Base-by-base conservation (phyloP, 92 coral and sea anemone species). In the Palythoa grandiflora region DNA sequence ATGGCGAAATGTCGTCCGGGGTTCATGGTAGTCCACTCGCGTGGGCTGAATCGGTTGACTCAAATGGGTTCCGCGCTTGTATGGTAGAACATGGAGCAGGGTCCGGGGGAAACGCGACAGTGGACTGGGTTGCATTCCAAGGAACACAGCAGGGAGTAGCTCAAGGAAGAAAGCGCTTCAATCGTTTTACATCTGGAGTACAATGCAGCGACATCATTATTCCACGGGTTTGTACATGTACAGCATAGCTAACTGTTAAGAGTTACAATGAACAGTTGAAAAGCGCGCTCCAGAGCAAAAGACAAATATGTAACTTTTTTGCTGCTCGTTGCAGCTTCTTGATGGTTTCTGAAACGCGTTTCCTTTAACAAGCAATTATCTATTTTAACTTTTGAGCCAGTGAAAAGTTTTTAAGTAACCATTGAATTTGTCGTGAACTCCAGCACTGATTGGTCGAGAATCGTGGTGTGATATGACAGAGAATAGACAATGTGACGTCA, bases 41-140 rank as follows among this genome's bases (percentile, higher is more conserved):
- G 54, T 73, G 78, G 78, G 78, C 52, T 15, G 78, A 73, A 21
- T 73, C 78, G 19, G 54, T 73, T 16, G 20, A 14, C 20, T 5
- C 54, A 9, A 73, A 47, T 14, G 78, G 78, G 1, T 73, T 73
- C 52, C 50, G 13, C 1, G 57, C 20, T 0, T 73, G 55, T 73
- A 73, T 73, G 35, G 35, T 73, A n/a, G 78, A 73, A 51, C 19
- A 47, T 51, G 78, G 78, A 14, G 12, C 16, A 2, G 78, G 78
- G 5, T 73, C 78, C 1, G 78, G 19, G 54, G 78, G 78, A 1
- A 73, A 73, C 54, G 35, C 78, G 13, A 73, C 78, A 12, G 28
- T 73, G 54, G 78, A 73, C 78, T 73, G 78, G 78, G 52, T 73
- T 16, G 78, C 78, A 17, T 38, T 40, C 20, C 55, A 73, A 44